Evolutionary conservation across 2,113 vertebrate species (phyloP).

Genomic region (Ginglymostoma cirratum): DNA sequence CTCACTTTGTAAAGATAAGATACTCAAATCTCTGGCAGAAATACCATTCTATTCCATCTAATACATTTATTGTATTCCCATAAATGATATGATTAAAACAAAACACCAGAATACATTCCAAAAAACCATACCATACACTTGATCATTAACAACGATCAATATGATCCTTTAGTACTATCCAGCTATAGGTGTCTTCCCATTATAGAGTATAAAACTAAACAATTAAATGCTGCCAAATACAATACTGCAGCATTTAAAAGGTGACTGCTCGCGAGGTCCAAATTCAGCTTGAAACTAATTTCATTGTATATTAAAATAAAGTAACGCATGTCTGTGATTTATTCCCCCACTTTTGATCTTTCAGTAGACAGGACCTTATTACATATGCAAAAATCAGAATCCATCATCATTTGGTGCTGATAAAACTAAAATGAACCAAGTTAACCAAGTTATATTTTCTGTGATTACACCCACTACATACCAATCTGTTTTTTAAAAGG

Average conservation of each 20-base stretch:
- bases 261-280: slow-evolving; percentile 2
- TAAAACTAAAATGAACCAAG: background rate
- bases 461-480: background rate
- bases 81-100: slow-evolving; percentile 12
- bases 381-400: slow-evolving; percentile 20
- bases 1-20: background rate
- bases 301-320: background rate
- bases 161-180: background rate
- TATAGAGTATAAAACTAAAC: background rate
- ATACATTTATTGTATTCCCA: slow-evolving; percentile 14
- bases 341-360: slow-evolving; percentile 7
- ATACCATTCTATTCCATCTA: background rate
- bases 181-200: background rate
- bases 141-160: background rate
- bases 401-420: background rate
- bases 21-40: background rate
- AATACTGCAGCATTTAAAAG: slow-evolving; percentile 14
- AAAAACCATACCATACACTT: background rate
- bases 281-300: slow-evolving; percentile 1
- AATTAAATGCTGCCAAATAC: background rate
- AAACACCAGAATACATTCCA: slow-evolving; percentile 11
- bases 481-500: background rate
- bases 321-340: background rate
- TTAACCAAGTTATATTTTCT: background rate
- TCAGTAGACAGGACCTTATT: background rate